These are phyloP conservation scores for Pungitius pungitius DNA, from an alignment of 2,113 vertebrate genomes.

Conservation along the genomic window DNA sequence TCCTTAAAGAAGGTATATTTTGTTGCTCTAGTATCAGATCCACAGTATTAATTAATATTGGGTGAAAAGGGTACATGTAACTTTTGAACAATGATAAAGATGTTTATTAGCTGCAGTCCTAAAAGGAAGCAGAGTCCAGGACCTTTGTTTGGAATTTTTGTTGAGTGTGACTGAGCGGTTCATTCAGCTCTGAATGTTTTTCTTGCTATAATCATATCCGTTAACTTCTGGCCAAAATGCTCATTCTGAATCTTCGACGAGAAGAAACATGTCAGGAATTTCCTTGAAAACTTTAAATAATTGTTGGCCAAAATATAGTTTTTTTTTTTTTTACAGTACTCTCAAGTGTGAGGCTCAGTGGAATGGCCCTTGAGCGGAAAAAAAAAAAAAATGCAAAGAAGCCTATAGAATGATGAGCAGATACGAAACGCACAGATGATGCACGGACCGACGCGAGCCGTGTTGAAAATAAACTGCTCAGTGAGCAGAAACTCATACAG, in stretches of 20 bases:
- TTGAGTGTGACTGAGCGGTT: neutral
- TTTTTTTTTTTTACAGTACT: neutral
- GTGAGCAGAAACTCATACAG: slow-evolving; percentile 22
- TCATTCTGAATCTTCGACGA: neutral
- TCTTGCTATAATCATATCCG: no score
- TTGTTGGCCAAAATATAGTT: no score
- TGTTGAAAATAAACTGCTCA: slow-evolving; percentile 11
- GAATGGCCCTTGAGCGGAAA: neutral
- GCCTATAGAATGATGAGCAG: neutral
- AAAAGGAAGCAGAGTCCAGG: neutral
- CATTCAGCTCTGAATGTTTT: neutral
- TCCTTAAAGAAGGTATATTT: neutral
- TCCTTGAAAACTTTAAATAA: neutral
- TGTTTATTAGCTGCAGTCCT: neutral
- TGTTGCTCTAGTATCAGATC: neutral
- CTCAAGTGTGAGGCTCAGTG: neutral
- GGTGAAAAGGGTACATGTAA: neutral
- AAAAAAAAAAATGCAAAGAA: neutral
- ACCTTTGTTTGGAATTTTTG: neutral
- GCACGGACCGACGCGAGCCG: neutral
- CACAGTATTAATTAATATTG: neutral
- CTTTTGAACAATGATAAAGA: neutral
- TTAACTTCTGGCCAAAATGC: neutral
- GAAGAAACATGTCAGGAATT: neutral
- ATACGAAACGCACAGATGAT: slow-evolving; percentile 3